Conservation (phyloP, 2,113 vertebrate species). For the Syngnathus scovelli region DNA sequence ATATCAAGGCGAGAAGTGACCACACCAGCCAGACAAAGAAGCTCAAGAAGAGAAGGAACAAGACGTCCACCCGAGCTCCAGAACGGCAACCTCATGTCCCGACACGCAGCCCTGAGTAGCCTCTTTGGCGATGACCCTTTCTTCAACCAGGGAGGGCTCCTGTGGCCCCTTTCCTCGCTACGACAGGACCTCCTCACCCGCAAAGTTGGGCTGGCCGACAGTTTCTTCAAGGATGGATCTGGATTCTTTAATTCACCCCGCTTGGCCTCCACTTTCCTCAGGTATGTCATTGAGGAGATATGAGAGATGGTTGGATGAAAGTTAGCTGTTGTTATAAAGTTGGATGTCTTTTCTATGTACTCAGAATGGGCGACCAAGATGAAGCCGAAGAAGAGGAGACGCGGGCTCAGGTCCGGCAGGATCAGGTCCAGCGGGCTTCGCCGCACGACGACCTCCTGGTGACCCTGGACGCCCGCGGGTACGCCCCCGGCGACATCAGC, state of each 20-base stretch:
- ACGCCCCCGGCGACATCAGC: conserved; percentile 64
- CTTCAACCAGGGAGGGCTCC: conserved; percentile 51
- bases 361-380: conserved; percentile 18
- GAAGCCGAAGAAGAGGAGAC: conserved; percentile 28
- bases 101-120: conserved; percentile 42
- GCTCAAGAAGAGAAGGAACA: not conserved
- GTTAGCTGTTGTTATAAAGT: too few species aligned
- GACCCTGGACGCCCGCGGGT: conserved; percentile 65
- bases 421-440: conserved; percentile 4
- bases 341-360: not conserved
- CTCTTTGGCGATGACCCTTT: conserved; percentile 63
- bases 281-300: conserved; percentile 15
- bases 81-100: conserved; percentile 46
- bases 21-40: not conserved
- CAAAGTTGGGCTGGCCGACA: conserved; percentile 50
- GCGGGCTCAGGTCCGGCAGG: conserved; percentile 7
- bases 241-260: conserved; percentile 38
- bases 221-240: conserved; percentile 50
- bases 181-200: conserved; percentile 61
- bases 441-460: conserved; percentile 52
- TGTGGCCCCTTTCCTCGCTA: conserved; percentile 61
- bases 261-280: conserved; percentile 32
- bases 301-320: not conserved
- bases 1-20: conserved; percentile 33
- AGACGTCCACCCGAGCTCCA: not conserved